Evolutionary conservation across 2,888 invertebrate genomes (phyloP), one percentile per base, ranked within the genome.

Genomic region (Xylota sylvarum): DNA sequence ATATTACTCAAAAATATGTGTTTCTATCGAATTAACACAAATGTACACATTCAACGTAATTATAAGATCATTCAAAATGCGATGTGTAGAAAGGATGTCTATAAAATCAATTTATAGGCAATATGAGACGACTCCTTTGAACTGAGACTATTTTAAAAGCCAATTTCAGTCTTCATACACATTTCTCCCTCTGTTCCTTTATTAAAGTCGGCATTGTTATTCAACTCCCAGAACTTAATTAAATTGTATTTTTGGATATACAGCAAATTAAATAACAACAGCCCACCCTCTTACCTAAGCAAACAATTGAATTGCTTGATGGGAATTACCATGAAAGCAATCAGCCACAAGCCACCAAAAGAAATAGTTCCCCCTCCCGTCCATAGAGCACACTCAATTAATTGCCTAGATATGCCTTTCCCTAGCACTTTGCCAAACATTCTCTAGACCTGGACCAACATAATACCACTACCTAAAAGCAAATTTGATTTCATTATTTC

Each of bases 221-320:
- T 50, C 50, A 50, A 19, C 50, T 50, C 23, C 23, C 50, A 23
- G 23, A 12, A 23, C 50, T 50, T 50, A 50, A 50, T 50, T 56
- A 32, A 56, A 56, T 32, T 56, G 30, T 27, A 32, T 52, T 52
- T 32, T 32, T 17, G 7, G n/a, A 27, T 27, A 55, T 30, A 55
- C 30, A 23, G 0, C 32, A 17, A 32, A 35, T 32, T 5, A 14
- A 5, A 17, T 5, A 56, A 14, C 50, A 19, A 48, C 5, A 4
- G 23, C 32, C 14, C 17, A 14, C 1, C 17, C 56, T 32, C 32
- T 56, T 56, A 14, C 9, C 32, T 32, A 56, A 14, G 7, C 10
- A 56, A 56, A 56, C 56, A 56, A 32, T 55, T 55, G 55, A 32
- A 4, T 30, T 55, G 52, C 27, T 30, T 30, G 30, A 35, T 17